Evolutionary conservation across 1,140 invertebrate genomes (phyloP), one percentile per base, ranked within the genome.

Genomic region (Macrotrachela quadricornifera): DNA sequence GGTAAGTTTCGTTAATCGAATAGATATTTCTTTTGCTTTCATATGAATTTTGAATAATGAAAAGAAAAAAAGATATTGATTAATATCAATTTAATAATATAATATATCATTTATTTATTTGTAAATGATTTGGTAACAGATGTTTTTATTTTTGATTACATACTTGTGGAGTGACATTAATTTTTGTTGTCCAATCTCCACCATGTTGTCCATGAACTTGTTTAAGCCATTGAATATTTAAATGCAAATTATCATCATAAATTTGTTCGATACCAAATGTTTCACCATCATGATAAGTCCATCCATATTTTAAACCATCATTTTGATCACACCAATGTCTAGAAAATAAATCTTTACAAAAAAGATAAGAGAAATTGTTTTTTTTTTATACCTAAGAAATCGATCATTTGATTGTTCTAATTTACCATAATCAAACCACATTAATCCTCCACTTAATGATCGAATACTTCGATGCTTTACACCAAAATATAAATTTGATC

Each of bases 291-390:
- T 95, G 90, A 57, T 83, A 76, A 3, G 79, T 65, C 91, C 91
- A 97, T 0, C 81, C 80, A 67, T 79, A 83, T 48, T 72, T 77
- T 17, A 96, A 69, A 59, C 78, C 75, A 65, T 95, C 86, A 49
- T 78, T 76, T 42, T 91, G 83, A 56, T 90, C 80, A 70, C 90
- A 95, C 83, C 82, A 90, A 66, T 95, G 88, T 46, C 87, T 80
- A 60, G 65, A 71, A 39, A 51, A 47, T 50, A 38, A 43, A 39
- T 44, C 13, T 6, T 18, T 46, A 16, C 41, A 47, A 41, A 40
- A 36, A 36, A 39, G 30, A 46, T 6, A 37, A 45, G 15, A 37
- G n/a, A n/a, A n/a, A n/a, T n/a, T 17, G 21, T 30, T 30, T 30
- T 8, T 36, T n/a, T 37, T 12, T 49, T 55, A 58, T 37, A 43